phyloP scores from a whole-genome alignment of 2,888 invertebrate genomes.

The Byasa hedistus region DNA sequence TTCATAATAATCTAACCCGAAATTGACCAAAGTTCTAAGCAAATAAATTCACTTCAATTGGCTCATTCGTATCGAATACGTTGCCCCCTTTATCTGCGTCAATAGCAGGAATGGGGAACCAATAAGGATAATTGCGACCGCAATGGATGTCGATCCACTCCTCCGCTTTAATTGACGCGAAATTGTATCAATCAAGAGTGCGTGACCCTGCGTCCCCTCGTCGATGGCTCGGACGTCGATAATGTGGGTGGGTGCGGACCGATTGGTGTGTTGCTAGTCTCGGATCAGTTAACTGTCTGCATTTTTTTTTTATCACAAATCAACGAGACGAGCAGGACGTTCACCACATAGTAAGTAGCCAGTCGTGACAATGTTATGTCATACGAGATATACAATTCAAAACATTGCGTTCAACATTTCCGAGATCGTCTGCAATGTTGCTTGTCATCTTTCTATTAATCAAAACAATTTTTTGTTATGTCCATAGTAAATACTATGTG shows the following conservation, averaged over 20 bases:
- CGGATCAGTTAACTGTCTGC: background rate
- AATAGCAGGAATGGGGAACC: conserved; percentile 64
- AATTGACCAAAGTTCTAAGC: background rate
- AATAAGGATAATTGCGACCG: conserved; percentile 69
- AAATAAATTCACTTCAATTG: conserved; percentile 33
- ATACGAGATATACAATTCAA: background rate
- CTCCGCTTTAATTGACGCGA: conserved; percentile 67
- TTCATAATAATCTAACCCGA: background rate
- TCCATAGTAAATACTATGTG: too few species aligned
- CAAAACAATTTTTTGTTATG: background rate
- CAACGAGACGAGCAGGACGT: background rate
- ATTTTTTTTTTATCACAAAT: background rate
- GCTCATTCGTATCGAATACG: conserved; percentile 37
- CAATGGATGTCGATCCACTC: conserved; percentile 50
- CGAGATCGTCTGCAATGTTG: background rate
- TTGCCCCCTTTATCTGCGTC: conserved; percentile 40
- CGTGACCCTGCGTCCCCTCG: conserved; percentile 46
- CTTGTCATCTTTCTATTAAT: background rate
- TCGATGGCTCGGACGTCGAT: conserved; percentile 37
- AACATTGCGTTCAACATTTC: background rate
- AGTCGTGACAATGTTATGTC: background rate
- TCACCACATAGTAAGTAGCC: background rate
- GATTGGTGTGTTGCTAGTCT: conserved; percentile 16
- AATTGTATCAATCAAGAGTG: conserved; percentile 72
- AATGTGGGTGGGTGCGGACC: conserved; percentile 21